Percentiles rank a stretch among this genome's conserved stretches.
phyloP scores from a whole-genome alignment of 1,140 invertebrate species.

The Pentalonia nigronervosa region DNA sequence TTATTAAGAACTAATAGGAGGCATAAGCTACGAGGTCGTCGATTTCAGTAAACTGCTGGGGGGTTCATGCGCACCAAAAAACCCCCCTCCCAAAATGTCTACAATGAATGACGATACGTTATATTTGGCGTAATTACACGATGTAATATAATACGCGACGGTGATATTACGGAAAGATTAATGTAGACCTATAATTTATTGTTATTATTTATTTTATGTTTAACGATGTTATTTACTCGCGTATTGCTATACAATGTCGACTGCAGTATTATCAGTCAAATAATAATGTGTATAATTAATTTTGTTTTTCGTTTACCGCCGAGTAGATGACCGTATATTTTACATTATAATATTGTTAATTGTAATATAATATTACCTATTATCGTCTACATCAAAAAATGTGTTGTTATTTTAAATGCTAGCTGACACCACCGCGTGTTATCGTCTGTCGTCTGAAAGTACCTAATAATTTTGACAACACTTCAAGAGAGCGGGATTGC shows the following conservation, averaged over 20 bases:
- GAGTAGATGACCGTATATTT: not conserved
- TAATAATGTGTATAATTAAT: not conserved
- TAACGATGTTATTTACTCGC: not conserved
- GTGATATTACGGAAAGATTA: not conserved
- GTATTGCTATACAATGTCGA: not conserved
- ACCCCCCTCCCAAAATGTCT: not conserved
- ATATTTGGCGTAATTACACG: not conserved
- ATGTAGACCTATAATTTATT: not conserved
- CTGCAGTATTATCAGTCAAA: not conserved
- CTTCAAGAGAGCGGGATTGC: not conserved
- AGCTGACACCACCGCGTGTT: not conserved
- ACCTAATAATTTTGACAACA: not conserved
- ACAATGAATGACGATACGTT: not conserved
- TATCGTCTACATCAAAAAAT: not conserved
- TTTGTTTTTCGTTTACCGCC: not conserved
- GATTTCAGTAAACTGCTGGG: not conserved
- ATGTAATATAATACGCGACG: too few relatives aligned
- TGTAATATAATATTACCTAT: not conserved
- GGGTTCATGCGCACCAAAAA: not conserved
- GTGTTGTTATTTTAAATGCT: not conserved
- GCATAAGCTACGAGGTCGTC: not conserved
- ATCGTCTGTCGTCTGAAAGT: not conserved
- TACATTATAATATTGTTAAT: not conserved
- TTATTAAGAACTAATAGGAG: too few relatives aligned
- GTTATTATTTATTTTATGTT: not conserved